Evolutionary conservation across 2,797 vertebrate genomes (phyloP), one percentile per base, ranked within the genome.

Genomic region (Rhinichthys osculus): DNA sequence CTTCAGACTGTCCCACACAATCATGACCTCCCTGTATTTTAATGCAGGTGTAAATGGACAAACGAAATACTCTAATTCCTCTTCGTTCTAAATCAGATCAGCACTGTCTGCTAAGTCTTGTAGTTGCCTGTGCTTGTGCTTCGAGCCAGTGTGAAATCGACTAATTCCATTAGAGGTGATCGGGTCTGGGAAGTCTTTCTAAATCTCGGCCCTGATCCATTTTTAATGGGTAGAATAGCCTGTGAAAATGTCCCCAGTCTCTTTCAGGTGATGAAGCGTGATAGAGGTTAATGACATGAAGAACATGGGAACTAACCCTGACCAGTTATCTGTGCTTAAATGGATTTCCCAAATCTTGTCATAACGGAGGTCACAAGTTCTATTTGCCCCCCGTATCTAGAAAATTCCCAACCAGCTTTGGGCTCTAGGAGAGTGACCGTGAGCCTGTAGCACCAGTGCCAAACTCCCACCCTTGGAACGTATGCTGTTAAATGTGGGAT

Each of bases 241-340:
- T 96, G 94, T 96, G 94, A 95, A 95, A 95, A 95, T 96, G 95
- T 95, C 94, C 95, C 92, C 89, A 54, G 89, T 91, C 89, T 84
- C 90, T 91, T 88, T 90, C 88, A 91, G 91, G 92, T 92, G 93
- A 94, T 62, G 90, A 92, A 90, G 88, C 91, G 78, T 69, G 70
- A 83, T 89, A 77, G 81, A 87, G 76, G 88, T 76, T 92, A 89
- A 91, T 90, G 89, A 89, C 87, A 87, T 74, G 69, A 85, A 83
- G 86, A 88, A 90, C 90, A 88, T 90, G 92, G 90, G 92, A 92
- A 92, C 88, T 89, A 88, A 94, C 91, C 93, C 91, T 87, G 94
- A 93, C 92, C 93, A 90, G 90, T 90, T 94, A 93, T 91, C 91
- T 91, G 91, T 81, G 90, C 92, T 94, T 94, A 95, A 94, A 88